phyloP scores from a whole-genome alignment of 2,888 invertebrate genomes.

The Pseudococcus viburni region DNA sequence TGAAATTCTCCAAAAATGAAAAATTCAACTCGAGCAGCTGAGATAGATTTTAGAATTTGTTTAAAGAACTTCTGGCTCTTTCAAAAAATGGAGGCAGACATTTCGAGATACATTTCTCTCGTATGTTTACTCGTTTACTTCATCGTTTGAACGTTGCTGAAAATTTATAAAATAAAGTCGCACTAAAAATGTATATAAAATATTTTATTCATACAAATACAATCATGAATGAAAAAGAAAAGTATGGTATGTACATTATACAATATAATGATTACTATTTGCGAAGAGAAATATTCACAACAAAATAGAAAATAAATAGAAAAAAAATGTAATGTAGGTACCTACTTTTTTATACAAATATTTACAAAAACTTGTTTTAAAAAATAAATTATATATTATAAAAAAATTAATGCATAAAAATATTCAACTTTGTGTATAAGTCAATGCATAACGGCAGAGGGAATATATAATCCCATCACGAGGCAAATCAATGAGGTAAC shows the following conservation, averaged over 20 bases:
- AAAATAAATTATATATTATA: slow-evolving; percentile 16
- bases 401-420: background rate
- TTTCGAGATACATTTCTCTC: too few relatives aligned
- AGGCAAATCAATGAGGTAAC: slow-evolving; percentile 34
- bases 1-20: too few relatives aligned
- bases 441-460: background rate
- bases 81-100: too few relatives aligned
- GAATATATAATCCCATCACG: background rate
- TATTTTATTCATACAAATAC: slow-evolving; percentile 42
- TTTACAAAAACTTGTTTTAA: slow-evolving; percentile 14
- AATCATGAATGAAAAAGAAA: slow-evolving; percentile 24
- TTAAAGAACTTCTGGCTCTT: too few relatives aligned
- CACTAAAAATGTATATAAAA: background rate
- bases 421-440: background rate
- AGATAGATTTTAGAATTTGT: too few relatives aligned
- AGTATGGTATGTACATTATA: slow-evolving; percentile 16
- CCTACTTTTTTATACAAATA: slow-evolving; percentile 29
- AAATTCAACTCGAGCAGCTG: too few relatives aligned
- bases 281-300: slow-evolving; percentile 31
- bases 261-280: slow-evolving; percentile 4
- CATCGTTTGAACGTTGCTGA: background rate
- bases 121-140: too few relatives aligned
- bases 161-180: background rate
- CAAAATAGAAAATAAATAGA: slow-evolving; percentile 49
- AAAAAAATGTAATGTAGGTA: background rate